Percentiles rank a stretch among this genome's conserved stretches.
phyloP scores from a whole-genome alignment of 2,888 invertebrate genomes.

The Melinopterus prodromus region DNA sequence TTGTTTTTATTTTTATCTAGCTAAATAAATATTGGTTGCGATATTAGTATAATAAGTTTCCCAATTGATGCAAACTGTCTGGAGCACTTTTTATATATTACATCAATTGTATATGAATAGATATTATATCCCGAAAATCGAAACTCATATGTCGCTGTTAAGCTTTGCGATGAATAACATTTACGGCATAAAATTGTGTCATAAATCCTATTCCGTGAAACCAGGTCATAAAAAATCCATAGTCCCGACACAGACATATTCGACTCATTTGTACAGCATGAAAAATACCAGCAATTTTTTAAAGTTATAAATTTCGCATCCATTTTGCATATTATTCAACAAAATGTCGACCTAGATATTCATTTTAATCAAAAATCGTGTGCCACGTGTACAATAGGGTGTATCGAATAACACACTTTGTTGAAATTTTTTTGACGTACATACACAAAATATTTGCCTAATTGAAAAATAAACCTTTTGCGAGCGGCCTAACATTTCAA shows the following conservation, averaged over 20 bases:
- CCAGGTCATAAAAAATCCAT: background rate
- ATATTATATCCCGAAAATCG: background rate
- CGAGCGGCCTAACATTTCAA: too few relatives aligned
- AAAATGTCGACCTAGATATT: background rate
- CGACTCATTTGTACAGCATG: background rate
- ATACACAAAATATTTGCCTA: too few relatives aligned
- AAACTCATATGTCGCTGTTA: background rate
- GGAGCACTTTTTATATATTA: too few relatives aligned
- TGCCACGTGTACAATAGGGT: background rate
- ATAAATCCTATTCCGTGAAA: background rate
- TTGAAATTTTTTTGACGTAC: too few relatives aligned
- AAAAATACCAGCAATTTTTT: background rate
- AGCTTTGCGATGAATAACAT: background rate
- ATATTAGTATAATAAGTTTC: background rate
- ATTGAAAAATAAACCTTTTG: too few relatives aligned
- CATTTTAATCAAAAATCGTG: background rate
- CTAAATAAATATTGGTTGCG: background rate
- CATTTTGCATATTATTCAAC: background rate
- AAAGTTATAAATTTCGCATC: background rate
- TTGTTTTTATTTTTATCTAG: too few relatives aligned
- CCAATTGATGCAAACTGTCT: background rate
- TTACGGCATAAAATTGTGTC: background rate
- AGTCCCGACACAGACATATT: background rate
- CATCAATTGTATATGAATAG: too few relatives aligned
- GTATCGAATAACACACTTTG: background rate